phyloP scores from a whole-genome alignment of 2,888 invertebrate species.

The Serripes groenlandicus region DNA sequence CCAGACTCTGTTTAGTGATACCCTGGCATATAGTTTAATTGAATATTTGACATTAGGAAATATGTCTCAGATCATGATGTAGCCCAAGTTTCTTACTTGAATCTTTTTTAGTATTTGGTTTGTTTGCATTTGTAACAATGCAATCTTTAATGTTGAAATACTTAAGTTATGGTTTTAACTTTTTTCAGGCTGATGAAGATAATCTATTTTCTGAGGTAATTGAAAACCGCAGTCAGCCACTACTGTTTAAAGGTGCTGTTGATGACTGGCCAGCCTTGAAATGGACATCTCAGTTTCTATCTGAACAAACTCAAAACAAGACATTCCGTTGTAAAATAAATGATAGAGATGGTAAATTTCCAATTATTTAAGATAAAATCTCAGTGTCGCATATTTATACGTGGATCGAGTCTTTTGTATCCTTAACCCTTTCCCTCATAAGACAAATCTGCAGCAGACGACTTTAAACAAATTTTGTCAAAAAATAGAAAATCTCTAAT shows the following conservation, averaged over 20 bases:
- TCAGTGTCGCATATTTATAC: not conserved
- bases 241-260: slow-evolving; percentile 65
- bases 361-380: not conserved
- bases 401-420: not conserved
- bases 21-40: too few species aligned
- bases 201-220: not conserved
- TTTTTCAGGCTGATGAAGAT: not conserved
- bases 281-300: slow-evolving; percentile 78
- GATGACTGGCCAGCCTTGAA: slow-evolving; percentile 73
- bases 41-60: too few species aligned
- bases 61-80: too few species aligned
- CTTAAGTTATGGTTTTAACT: too few species aligned
- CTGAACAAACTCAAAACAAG: slow-evolving; percentile 66
- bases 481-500: too few species aligned
- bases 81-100: too few species aligned
- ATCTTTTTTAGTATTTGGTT: too few species aligned
- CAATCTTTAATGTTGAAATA: too few species aligned
- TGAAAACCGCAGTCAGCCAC: slow-evolving; percentile 40
- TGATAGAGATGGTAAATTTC: not conserved
- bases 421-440: not conserved
- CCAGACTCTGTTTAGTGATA: too few species aligned
- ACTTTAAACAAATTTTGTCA: too few species aligned
- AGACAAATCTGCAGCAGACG: too few species aligned
- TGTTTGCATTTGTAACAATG: too few species aligned
- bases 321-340: slow-evolving; percentile 77